Conservation (phyloP, 2,113 vertebrate genomes). For the Microtus montanus region DNA sequence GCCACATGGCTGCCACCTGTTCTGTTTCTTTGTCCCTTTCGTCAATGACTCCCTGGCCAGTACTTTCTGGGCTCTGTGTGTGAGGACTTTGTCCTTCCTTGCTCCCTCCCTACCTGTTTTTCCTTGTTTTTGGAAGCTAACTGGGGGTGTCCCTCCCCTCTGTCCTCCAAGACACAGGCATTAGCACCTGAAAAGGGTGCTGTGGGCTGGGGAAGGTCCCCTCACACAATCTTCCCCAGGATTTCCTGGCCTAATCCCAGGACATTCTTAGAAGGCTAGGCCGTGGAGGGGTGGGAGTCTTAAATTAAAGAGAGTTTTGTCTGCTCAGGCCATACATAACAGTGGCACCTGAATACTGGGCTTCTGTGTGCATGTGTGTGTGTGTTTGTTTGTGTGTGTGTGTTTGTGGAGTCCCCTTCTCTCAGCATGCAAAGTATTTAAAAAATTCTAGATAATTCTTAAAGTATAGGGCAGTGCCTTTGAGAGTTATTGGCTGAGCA, state of each 20-base stretch:
- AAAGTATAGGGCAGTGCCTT: not conserved
- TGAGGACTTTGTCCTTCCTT: conserved; percentile 39
- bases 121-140: conserved; percentile 61
- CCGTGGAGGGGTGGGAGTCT: too few relatives aligned
- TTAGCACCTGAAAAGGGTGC: conserved; percentile 86
- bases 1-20: not conserved
- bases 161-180: conserved; percentile 86
- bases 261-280: not conserved
- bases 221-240: conserved; percentile 66
- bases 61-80: not conserved
- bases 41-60: not conserved
- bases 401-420: not conserved
- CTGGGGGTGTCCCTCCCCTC: conserved; percentile 77
- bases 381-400: not conserved
- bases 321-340: not conserved
- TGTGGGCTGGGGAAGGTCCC: conserved; percentile 84
- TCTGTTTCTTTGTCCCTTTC: not conserved
- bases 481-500: not conserved
- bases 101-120: not conserved
- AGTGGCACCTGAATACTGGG: not conserved
- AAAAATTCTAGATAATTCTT: too few relatives aligned
- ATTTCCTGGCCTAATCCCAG: not conserved
- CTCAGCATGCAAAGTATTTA: not conserved
- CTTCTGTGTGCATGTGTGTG: not conserved
- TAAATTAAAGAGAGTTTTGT: not conserved